Percentiles rank a stretch among this genome's conserved stretches.
These are phyloP conservation scores for Dryas iulia DNA, from an alignment of 1,140 invertebrate genomes.

Conservation along the genomic window DNA sequence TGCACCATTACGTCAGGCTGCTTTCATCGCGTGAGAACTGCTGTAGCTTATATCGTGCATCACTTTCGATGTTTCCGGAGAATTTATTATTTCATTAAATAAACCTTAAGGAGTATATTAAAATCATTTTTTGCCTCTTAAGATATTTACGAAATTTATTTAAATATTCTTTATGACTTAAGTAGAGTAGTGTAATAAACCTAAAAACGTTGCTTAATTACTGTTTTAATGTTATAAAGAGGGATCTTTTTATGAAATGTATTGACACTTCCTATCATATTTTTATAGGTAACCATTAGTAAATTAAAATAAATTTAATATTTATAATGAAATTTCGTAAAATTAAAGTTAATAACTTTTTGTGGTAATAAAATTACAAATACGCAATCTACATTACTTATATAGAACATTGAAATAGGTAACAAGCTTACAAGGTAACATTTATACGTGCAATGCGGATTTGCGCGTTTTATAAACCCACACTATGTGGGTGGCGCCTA, in stretches of 20 bases:
- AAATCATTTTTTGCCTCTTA: too few relatives aligned
- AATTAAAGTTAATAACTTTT: neutral
- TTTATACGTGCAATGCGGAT: slow-evolving; percentile 59
- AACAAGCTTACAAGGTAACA: slow-evolving; percentile 44
- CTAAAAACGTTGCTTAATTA: too few relatives aligned
- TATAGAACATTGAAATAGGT: neutral
- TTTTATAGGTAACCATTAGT: too few relatives aligned
- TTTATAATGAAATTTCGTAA: too few relatives aligned
- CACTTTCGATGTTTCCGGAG: slow-evolving; percentile 55
- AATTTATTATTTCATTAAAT: slow-evolving; percentile 13
- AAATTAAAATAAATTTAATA: too few relatives aligned
- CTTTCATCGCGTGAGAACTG: slow-evolving; percentile 61
- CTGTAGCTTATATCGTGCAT: slow-evolving; percentile 41
- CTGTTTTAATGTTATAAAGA: too few relatives aligned
- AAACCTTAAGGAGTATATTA: neutral
- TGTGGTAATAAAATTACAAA: neutral
- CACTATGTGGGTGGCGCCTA: slow-evolving; percentile 49
- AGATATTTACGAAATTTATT: too few relatives aligned
- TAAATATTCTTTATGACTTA: too few relatives aligned
- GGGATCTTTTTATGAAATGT: too few relatives aligned
- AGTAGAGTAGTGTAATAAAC: too few relatives aligned
- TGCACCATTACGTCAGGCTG: slow-evolving; percentile 47
- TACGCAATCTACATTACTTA: neutral
- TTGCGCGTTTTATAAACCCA: slow-evolving; percentile 55
- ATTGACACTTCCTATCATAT: too few relatives aligned